Conservation (phyloP, 2,888 invertebrate genomes). For the Chrysolina oricalcia region DNA sequence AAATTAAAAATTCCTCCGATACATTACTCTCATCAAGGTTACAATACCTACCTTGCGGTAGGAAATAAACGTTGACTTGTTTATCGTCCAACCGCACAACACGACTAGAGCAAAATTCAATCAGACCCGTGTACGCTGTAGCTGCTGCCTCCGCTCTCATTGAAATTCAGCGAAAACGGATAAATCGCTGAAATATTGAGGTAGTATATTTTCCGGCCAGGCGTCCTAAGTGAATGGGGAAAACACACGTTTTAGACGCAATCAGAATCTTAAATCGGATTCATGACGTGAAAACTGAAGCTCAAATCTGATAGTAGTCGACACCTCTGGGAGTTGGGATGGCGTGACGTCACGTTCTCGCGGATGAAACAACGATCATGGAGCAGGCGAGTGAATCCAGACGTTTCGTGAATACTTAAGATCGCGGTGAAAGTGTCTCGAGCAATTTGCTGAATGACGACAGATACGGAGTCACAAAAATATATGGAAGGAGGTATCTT, state of each 20-base stretch:
- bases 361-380: constrained; percentile 6
- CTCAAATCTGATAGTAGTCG: constrained; percentile 23
- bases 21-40: neutral
- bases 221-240: constrained; percentile 33
- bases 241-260: constrained; percentile 51
- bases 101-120: neutral
- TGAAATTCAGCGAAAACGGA: constrained; percentile 26
- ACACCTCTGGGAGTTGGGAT: constrained; percentile 10
- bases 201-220: constrained; percentile 30
- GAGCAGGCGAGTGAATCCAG: constrained; percentile 16
- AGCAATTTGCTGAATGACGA: neutral
- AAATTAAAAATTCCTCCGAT: neutral
- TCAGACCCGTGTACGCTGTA: neutral
- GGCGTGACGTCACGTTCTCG: constrained; percentile 21
- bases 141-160: neutral
- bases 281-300: constrained; percentile 53
- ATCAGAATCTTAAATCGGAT: constrained; percentile 56
- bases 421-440: neutral
- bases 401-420: constrained; percentile 14
- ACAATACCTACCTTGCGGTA: neutral
- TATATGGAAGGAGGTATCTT: too few relatives aligned
- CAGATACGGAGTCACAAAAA: neutral
- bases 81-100: neutral
- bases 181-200: constrained; percentile 31
- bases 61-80: constrained; percentile 7